These are phyloP conservation scores for Okapia johnstoni DNA, from an alignment of 2,113 vertebrate species.

Conservation along the genomic window DNA sequence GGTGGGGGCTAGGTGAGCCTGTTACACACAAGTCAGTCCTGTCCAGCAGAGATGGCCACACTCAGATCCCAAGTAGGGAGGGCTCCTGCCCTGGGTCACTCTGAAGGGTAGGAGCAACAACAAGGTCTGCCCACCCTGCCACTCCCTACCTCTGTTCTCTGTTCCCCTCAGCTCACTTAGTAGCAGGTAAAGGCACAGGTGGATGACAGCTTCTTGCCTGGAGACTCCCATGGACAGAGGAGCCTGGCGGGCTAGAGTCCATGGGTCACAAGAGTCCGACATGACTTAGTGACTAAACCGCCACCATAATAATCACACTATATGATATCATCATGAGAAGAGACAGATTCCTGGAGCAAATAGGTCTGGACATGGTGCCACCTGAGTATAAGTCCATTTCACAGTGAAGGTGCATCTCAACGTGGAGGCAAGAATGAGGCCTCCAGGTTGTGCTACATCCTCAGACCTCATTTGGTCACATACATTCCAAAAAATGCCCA, in stretches of 20 bases:
- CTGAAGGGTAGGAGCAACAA: background rate
- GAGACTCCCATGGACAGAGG: background rate
- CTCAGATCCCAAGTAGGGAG: background rate
- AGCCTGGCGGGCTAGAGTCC: background rate
- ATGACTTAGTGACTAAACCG: background rate
- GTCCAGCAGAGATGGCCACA: background rate
- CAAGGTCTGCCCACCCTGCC: background rate
- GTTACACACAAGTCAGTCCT: background rate
- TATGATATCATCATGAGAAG: background rate
- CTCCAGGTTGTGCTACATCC: background rate
- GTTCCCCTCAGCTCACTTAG: background rate
- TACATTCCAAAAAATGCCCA: background rate
- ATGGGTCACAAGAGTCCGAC: background rate
- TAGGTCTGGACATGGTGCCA: background rate
- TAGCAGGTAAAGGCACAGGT: background rate
- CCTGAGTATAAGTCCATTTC: background rate
- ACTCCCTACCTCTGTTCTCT: background rate
- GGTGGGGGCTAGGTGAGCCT: background rate
- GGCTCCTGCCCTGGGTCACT: background rate
- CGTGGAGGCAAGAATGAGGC: background rate
- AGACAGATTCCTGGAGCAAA: background rate
- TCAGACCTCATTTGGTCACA: background rate
- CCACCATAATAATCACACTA: background rate
- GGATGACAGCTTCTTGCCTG: background rate
- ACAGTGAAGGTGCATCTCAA: background rate